Evolutionary conservation across 2,888 invertebrate species (phyloP).

Genomic region (Prosapia bicincta): DNA sequence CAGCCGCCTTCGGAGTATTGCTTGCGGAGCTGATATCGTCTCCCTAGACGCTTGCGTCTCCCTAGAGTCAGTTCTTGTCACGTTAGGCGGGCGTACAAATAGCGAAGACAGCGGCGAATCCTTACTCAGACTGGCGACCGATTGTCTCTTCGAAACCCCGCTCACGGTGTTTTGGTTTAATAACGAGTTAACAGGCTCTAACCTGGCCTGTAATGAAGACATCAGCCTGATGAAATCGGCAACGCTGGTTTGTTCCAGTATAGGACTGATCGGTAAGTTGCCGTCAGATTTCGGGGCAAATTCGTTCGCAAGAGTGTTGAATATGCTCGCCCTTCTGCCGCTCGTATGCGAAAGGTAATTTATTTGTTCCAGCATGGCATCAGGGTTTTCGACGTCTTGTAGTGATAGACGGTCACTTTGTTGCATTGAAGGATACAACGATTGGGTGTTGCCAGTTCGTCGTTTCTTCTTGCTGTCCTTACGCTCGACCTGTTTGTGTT

Average conservation of each 20-base stretch:
- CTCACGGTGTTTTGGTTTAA: neutral
- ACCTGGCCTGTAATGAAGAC: constrained; percentile 15
- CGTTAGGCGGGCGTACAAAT: neutral
- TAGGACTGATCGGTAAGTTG: constrained; percentile 46
- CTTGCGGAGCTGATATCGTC: neutral
- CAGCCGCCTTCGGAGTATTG: neutral
- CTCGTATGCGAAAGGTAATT: constrained; percentile 24
- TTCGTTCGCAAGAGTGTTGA: constrained; percentile 29
- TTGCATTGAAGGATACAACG: constrained; percentile 7
- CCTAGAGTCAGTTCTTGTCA: neutral
- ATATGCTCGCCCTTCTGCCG: constrained; percentile 33
- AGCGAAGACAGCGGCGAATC: constrained; percentile 4
- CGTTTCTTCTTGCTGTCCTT: constrained; percentile 24
- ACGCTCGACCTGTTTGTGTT: constrained; percentile 22
- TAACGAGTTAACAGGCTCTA: constrained; percentile 1
- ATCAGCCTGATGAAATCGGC: constrained; percentile 77
- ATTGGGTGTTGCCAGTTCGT: constrained; percentile 14
- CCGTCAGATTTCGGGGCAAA: constrained; percentile 18
- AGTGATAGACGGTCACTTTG: constrained; percentile 17
- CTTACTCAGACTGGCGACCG: neutral
- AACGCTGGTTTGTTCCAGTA: constrained; percentile 77
- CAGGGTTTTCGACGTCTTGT: neutral
- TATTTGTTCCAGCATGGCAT: constrained; percentile 11
- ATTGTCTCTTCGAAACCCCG: neutral
- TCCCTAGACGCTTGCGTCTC: neutral